Conservation (phyloP, 2,888 invertebrate species). For the Thymelicus acteon region DNA sequence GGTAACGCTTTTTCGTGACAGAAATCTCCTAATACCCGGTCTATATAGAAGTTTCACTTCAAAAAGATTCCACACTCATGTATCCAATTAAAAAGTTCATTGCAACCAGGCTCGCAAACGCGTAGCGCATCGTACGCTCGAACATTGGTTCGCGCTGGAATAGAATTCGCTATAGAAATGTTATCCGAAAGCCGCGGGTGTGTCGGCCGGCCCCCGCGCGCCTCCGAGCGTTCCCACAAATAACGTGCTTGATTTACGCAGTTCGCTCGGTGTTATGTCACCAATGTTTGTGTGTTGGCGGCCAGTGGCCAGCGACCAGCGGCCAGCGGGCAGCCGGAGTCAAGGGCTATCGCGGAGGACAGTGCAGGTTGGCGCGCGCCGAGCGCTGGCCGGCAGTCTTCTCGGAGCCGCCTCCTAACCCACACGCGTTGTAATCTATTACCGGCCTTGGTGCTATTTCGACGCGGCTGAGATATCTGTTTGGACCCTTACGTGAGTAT, state of each 20-base stretch:
- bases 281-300: constrained; percentile 25
- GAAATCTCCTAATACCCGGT: too few species aligned
- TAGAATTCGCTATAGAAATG: neutral
- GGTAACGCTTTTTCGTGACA: too few species aligned
- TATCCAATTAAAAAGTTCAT: too few species aligned
- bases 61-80: too few species aligned
- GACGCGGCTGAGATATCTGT: constrained; percentile 50
- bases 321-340: constrained; percentile 3
- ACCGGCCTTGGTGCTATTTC: constrained; percentile 68
- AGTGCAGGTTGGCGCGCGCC: constrained; percentile 39
- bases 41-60: too few species aligned
- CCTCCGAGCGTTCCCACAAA: constrained; percentile 31
- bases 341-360: constrained; percentile 36
- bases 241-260: constrained; percentile 7
- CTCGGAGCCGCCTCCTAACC: constrained; percentile 28
- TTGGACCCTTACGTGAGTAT: constrained; percentile 62
- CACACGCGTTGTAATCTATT: constrained; percentile 46
- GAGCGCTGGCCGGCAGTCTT: constrained; percentile 40
- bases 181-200: constrained; percentile 39
- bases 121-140: too few species aligned
- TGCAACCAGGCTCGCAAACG: too few species aligned
- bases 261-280: neutral
- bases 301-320: neutral
- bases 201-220: constrained; percentile 47
- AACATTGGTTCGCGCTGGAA: neutral